Percentiles rank a stretch among this genome's conserved stretches.
These are phyloP conservation scores for Mandrillus leucophaeus DNA, from an alignment of 2,113 vertebrate genomes.

Conservation along the genomic window DNA sequence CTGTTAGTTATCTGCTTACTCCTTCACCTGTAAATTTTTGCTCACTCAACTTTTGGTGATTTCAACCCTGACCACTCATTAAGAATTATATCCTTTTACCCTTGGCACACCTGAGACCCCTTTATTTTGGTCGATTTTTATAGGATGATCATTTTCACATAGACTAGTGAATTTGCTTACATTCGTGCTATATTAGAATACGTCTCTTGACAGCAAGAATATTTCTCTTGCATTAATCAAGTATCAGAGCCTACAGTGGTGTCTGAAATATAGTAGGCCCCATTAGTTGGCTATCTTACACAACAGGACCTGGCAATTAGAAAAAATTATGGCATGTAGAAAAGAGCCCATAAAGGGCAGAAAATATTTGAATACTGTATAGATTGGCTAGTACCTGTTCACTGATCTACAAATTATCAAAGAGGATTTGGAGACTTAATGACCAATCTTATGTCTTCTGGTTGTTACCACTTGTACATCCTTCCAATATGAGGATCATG, in stretches of 20 bases:
- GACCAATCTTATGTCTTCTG: neutral
- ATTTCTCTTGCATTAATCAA: neutral
- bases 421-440: neutral
- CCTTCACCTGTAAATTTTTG: neutral
- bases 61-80: neutral
- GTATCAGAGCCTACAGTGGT: neutral
- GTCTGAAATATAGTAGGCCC: neutral
- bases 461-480: neutral
- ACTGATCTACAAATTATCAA: neutral
- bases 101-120: no score
- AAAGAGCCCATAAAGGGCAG: neutral
- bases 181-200: neutral
- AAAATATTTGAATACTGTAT: neutral
- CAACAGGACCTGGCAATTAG: neutral
- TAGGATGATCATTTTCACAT: neutral
- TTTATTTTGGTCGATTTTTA: neutral
- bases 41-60: neutral
- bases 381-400: neutral
- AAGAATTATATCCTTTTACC: neutral
- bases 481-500: neutral
- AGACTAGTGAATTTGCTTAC: neutral
- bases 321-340: neutral
- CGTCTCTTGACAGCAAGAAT: neutral
- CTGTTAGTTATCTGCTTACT: neutral
- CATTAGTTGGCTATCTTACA: neutral